phyloP scores from a whole-genome alignment of 2,113 vertebrate species.

The Penelope pileata region DNA sequence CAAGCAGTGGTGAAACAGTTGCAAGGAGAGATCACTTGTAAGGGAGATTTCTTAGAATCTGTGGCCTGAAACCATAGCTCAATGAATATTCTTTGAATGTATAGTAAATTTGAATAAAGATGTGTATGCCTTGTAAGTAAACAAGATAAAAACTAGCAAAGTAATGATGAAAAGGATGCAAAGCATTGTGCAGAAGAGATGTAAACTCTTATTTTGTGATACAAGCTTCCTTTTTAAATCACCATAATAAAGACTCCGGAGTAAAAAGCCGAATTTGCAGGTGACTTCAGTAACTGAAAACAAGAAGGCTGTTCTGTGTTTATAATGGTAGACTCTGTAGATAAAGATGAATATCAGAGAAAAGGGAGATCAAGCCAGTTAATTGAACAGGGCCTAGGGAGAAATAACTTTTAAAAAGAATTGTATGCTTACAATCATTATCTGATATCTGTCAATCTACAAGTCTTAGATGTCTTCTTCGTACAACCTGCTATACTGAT shows the following conservation, averaged over 20 bases:
- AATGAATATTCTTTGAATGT: neutral
- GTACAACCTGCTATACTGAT: neutral
- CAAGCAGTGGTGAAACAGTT: neutral
- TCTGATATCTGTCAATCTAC: neutral
- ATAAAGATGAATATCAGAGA: neutral
- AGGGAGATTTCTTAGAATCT: neutral
- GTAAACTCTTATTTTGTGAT: neutral
- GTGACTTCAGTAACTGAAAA: neutral
- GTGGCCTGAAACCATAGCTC: neutral
- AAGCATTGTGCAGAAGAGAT: neutral
- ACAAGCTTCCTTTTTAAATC: neutral
- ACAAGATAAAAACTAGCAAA: neutral
- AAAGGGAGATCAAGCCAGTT: neutral
- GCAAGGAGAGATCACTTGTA: neutral
- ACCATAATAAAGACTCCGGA: neutral
- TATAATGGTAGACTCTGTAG: neutral
- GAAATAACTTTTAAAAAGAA: neutral
- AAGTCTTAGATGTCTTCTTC: neutral
- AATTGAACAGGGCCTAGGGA: neutral
- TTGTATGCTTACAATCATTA: neutral
- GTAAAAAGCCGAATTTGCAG: neutral
- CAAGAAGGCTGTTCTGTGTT: neutral
- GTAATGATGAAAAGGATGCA: neutral
- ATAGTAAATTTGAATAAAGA: neutral
- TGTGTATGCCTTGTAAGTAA: neutral